Percentiles rank a stretch among this genome's conserved stretches.
Conservation (phyloP, 2,888 invertebrate species). For the Heteromyza rotundicornis region DNA sequence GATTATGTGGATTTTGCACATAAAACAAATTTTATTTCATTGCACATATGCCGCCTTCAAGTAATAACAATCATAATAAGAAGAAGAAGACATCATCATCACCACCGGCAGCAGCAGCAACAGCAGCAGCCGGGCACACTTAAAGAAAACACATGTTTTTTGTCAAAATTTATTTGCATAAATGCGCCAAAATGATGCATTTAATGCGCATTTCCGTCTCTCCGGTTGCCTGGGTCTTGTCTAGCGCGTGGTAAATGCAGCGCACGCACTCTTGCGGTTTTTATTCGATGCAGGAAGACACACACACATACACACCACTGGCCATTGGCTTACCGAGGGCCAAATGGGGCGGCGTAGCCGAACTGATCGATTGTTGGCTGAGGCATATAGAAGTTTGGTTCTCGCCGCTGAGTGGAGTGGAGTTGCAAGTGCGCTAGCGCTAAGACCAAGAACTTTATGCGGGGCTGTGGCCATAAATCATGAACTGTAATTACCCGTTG, state of each 20-base stretch:
- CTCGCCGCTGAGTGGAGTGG: background rate
- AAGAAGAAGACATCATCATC: no score
- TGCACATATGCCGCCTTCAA: background rate
- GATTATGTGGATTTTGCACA: constrained; percentile 58
- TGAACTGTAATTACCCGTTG: constrained; percentile 61
- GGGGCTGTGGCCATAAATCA: constrained; percentile 54
- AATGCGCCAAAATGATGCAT: constrained; percentile 14
- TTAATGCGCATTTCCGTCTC: constrained; percentile 4
- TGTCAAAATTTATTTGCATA: constrained; percentile 14
- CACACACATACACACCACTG: no score
- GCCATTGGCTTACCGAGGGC: background rate
- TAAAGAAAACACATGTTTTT: constrained; percentile 23
- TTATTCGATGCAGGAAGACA: background rate
- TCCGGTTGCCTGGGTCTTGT: no score
- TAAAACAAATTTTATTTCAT: constrained; percentile 39
- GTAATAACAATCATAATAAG: no score
- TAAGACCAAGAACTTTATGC: constrained; percentile 17
- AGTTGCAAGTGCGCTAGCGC: background rate
- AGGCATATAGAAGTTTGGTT: constrained; percentile 1
- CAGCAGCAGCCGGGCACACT: background rate
- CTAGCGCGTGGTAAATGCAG: background rate
- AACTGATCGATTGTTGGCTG: constrained; percentile 57
- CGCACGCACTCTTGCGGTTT: background rate
- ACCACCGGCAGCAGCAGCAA: background rate
- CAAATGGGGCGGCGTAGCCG: constrained; percentile 26